Evolutionary conservation across 2,888 invertebrate genomes (phyloP).

Genomic region (Aphrophora alni): DNA sequence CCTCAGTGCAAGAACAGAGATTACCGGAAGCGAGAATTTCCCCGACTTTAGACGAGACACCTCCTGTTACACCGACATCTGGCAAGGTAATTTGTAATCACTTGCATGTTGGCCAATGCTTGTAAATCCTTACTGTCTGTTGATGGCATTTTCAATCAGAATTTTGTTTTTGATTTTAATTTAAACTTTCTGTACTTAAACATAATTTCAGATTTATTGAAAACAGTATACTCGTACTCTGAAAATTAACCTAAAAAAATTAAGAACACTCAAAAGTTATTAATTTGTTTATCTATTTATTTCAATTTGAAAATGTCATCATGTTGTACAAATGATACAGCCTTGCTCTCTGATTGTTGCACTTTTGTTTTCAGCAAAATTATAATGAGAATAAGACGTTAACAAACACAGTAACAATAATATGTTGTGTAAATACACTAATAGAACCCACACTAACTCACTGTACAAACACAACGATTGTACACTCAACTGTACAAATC

Average conservation of each 20-base stretch:
- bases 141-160: constrained; percentile 10
- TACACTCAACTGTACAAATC: not conserved
- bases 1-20: constrained; percentile 95
- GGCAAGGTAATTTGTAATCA: constrained; percentile 69
- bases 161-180: not conserved
- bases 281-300: too few species aligned
- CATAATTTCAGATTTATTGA: too few species aligned
- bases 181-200: too few species aligned
- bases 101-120: constrained; percentile 22
- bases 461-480: not conserved
- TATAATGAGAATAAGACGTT: not conserved
- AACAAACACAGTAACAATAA: not conserved
- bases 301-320: not conserved
- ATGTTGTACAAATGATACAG: not conserved
- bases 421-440: not conserved
- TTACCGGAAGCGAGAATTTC: constrained; percentile 73
- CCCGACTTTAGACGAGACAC: constrained; percentile 65
- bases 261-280: too few species aligned
- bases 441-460: not conserved
- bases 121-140: not conserved
- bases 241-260: too few species aligned
- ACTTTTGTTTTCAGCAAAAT: not conserved
- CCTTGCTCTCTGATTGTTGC: not conserved
- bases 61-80: constrained; percentile 66
- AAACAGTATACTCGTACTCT: too few species aligned